Conservation (phyloP, 2,113 vertebrate species). For the Neotragus pygmaeus region DNA sequence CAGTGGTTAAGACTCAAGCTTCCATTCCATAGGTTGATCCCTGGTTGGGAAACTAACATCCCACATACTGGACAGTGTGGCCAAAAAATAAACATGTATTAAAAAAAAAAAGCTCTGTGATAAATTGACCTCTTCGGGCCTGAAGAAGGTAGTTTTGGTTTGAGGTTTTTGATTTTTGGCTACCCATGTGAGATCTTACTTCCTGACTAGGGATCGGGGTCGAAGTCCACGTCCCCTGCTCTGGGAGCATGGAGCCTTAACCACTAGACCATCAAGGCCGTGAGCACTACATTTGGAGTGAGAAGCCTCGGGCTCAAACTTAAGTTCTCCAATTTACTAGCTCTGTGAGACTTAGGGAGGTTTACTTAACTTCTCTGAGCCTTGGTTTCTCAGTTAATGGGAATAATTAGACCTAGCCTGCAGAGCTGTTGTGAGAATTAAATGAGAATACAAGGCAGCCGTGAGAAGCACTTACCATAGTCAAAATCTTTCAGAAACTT, state of each 20-base stretch:
- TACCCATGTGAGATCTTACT: background rate
- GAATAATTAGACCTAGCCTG: background rate
- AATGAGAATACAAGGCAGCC: background rate
- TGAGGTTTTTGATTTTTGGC: background rate
- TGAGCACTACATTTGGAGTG: background rate
- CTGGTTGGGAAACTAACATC: background rate
- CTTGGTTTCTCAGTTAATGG: background rate
- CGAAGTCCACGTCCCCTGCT: fast-evolving
- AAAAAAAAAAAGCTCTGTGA: background rate
- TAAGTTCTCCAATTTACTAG: background rate
- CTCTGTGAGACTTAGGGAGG: background rate
- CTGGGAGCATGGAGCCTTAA: background rate
- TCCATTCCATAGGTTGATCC: background rate
- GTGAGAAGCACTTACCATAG: background rate
- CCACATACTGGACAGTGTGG: background rate
- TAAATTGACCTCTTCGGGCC: background rate
- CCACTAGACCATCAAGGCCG: background rate
- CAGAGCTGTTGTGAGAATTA: background rate
- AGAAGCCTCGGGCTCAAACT: background rate
- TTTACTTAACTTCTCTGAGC: background rate
- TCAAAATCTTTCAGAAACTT: background rate
- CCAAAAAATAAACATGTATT: background rate
- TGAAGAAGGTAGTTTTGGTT: background rate
- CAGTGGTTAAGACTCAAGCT: background rate
- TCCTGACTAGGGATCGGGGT: background rate